Conservation (phyloP, 92 coral and sea anemone genomes). For the Actinernus sp. region DNA sequence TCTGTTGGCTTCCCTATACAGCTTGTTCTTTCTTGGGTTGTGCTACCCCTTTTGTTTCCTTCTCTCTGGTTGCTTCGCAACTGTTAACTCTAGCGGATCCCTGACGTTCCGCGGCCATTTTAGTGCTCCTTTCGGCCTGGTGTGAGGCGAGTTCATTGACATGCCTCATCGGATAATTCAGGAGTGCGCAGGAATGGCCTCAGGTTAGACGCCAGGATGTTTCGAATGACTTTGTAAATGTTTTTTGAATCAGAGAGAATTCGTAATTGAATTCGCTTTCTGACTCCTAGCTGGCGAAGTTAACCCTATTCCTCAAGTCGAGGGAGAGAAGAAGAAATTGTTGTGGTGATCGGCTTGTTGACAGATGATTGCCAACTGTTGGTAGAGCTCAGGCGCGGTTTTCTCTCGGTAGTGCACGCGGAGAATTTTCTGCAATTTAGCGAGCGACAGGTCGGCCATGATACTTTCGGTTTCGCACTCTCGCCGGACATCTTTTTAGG, state of each 20-base stretch:
- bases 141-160: constrained; percentile 65
- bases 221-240: constrained; percentile 36
- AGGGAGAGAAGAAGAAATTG: constrained; percentile 24
- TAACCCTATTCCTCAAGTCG: constrained; percentile 40
- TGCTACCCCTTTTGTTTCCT: too few species aligned
- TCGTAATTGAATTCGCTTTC: constrained; percentile 53
- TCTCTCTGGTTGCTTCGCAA: too few species aligned
- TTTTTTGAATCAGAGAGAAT: constrained; percentile 26
- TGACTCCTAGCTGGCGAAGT: constrained; percentile 54
- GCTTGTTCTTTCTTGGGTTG: too few species aligned
- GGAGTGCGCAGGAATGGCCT: constrained; percentile 5
- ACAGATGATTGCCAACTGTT: constrained; percentile 24
- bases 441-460: constrained; percentile 22
- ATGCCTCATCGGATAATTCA: constrained; percentile 43
- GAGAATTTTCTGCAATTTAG: constrained; percentile 31
- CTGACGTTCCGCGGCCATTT: constrained; percentile 42
- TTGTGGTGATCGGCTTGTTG: constrained; percentile 33
- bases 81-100: constrained; percentile 38
- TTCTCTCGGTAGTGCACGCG: constrained; percentile 30
- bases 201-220: constrained; percentile 24
- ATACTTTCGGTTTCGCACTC: too few species aligned
- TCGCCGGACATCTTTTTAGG: too few species aligned
- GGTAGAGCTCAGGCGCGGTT: constrained; percentile 36
- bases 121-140: constrained; percentile 51
- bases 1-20: too few species aligned